Evolutionary conservation across 2,113 vertebrate genomes (phyloP).

Genomic region (Neoarius graeffei): DNA sequence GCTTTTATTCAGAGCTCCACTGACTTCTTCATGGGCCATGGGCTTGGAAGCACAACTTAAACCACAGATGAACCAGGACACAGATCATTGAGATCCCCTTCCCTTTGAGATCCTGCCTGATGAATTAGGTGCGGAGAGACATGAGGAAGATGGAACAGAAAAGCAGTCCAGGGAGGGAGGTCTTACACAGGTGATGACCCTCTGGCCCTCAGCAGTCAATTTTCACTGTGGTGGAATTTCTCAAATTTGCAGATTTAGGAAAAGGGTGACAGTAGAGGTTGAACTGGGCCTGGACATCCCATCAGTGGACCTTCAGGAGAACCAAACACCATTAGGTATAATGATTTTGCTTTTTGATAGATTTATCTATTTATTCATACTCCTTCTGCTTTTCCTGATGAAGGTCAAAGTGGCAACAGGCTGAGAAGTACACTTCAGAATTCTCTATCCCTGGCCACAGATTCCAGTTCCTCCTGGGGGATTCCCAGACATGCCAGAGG

Average conservation of each 20-base stretch:
- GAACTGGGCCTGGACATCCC: background rate
- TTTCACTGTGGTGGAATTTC: constrained; percentile 5
- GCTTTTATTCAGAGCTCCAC: background rate
- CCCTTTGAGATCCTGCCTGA: constrained; percentile 29
- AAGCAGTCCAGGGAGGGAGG: background rate
- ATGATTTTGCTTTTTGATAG: constrained; percentile 3
- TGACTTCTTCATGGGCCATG: constrained; percentile 13
- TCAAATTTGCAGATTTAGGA: constrained; percentile 4
- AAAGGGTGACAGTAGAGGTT: background rate
- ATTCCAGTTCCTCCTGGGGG: background rate
- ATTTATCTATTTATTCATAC: background rate
- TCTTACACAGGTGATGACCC: constrained; percentile 11
- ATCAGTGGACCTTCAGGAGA: background rate
- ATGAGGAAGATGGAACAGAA: constrained; percentile 1
- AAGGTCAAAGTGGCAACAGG: constrained; percentile 16
- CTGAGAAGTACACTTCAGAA: background rate
- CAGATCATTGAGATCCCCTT: constrained; percentile 18
- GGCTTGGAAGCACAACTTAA: constrained; percentile 10
- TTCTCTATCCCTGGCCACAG: background rate
- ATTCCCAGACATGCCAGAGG: background rate
- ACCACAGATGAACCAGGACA: constrained; percentile 16
- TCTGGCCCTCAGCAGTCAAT: background rate
- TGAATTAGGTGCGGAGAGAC: constrained; percentile 31
- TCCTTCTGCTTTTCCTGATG: background rate
- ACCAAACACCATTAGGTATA: background rate